These are phyloP conservation scores for Amniataba percoides DNA, from an alignment of 2,797 vertebrate genomes.

Conservation along the genomic window DNA sequence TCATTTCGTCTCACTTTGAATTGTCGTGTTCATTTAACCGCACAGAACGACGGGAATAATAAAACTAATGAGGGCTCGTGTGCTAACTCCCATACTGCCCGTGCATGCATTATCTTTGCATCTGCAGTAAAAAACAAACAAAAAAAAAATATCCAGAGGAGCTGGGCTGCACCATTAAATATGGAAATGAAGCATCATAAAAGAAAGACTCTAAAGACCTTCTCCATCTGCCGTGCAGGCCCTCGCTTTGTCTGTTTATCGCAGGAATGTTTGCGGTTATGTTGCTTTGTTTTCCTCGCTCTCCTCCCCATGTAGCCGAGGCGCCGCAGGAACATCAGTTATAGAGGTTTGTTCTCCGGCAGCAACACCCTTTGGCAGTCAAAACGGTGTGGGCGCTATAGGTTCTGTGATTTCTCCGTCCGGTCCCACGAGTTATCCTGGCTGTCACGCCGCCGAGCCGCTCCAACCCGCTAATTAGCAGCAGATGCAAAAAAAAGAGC, in stretches of 20 bases:
- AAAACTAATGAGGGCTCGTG: constrained; percentile 9
- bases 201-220: constrained; percentile 15
- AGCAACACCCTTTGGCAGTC: constrained; percentile 37
- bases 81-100: constrained; percentile 8
- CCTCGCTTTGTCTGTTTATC: constrained; percentile 42
- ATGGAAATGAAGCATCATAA: constrained; percentile 35
- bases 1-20: not conserved
- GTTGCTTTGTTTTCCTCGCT: constrained; percentile 20
- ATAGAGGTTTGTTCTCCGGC: constrained; percentile 17
- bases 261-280: constrained; percentile 48
- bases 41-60: constrained; percentile 3
- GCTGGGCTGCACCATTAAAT: constrained; percentile 34
- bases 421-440: not conserved
- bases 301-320: constrained; percentile 1
- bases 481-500: constrained; percentile 57
- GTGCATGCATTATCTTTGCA: constrained; percentile 14
- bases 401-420: constrained; percentile 22
- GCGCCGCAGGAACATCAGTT: not conserved
- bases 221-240: constrained; percentile 61
- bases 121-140: not conserved
- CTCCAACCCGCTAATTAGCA: constrained; percentile 68
- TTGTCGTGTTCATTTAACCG: not conserved
- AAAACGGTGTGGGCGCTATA: constrained; percentile 3
- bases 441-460: constrained; percentile 25
- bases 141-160: constrained; percentile 5